phyloP scores from a whole-genome alignment of 2,113 vertebrate species.

The Chiloscyllium plagiosum region DNA sequence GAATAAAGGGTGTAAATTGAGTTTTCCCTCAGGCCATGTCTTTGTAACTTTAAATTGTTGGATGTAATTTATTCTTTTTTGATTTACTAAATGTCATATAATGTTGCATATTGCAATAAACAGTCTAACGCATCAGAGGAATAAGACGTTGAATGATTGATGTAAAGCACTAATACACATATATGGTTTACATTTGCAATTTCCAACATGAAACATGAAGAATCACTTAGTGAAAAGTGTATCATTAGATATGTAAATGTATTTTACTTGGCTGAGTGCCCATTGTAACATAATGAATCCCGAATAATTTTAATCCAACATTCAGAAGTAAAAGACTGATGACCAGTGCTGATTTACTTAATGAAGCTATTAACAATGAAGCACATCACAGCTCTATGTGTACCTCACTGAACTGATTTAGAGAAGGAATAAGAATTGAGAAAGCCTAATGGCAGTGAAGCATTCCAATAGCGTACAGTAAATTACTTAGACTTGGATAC shows the following conservation, averaged over 20 bases:
- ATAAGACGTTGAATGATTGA: not conserved
- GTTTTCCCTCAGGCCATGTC: not conserved
- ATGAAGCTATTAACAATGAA: slow-evolving; percentile 29
- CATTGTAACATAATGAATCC: slow-evolving; percentile 24
- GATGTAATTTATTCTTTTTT: not conserved
- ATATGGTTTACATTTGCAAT: not conserved
- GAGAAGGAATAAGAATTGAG: not conserved
- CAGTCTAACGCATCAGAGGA: not conserved
- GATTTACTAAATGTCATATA: not conserved
- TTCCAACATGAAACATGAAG: not conserved
- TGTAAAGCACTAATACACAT: not conserved
- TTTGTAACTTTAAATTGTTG: no score
- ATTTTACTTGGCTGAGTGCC: slow-evolving; percentile 36
- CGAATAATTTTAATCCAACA: slow-evolving; percentile 11
- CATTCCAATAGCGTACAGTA: not conserved
- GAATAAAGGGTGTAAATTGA: not conserved
- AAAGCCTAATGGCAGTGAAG: not conserved
- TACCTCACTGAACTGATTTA: not conserved
- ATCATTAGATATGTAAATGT: slow-evolving; percentile 37
- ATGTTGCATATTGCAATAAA: not conserved
- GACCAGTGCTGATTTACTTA: slow-evolving; percentile 5
- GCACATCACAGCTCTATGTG: not conserved
- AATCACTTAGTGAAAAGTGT: slow-evolving; percentile 5
- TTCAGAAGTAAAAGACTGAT: slow-evolving; percentile 22
- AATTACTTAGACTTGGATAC: slow-evolving; percentile 4